Evolutionary conservation across 1,140 invertebrate species (phyloP), one percentile per base, ranked within the genome.

Genomic region (Sesamia nonagrioides): DNA sequence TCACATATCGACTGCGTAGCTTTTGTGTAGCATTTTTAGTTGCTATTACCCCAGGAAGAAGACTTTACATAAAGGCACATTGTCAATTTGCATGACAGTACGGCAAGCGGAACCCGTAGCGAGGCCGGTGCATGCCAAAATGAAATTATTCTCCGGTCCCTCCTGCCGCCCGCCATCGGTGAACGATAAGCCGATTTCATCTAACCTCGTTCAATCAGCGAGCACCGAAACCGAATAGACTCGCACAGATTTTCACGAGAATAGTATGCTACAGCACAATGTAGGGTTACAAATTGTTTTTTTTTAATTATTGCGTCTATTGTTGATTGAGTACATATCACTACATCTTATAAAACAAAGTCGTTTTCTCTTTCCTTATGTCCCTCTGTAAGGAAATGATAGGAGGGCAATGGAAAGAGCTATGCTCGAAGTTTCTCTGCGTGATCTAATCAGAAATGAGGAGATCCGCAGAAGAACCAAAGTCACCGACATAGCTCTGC

Each of bases 171-270:
- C 27, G 82, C 84, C 83, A 86, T 85, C 77, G 83, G 76, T 69
- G 81, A 80, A 84, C 86, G 85, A 87, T 91, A 92, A 91, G 91
- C 90, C 87, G 89, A 92, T 92, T 92, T 89, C 84, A 84, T 82
- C 87, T 89, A 91, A 91, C 88, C 87, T 90, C 83, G 89, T 92
- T 90, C 88, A 91, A 92, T 92, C 90, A 91, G 86, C 76, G 83
- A 79, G 77, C 75, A 79, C 68, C 75, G 82, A 80, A 76, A 71
- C 68, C 54, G 61, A 48, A 54, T 79, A 60, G 54, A 61, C 40
- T 56, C 71, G 75, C 71, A 37, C 58, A 84, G 84, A 86, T 82
- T 84, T 84, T 75, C 52, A 79, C 35, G 6, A 35, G 35, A 42
- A 76, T 77, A 80, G 77, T 79, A 11, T 11, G n/a, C 13, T 15